These are phyloP conservation scores for Enteromius viviparus DNA, from an alignment of 2,797 vertebrate species.

Conservation along the genomic window DNA sequence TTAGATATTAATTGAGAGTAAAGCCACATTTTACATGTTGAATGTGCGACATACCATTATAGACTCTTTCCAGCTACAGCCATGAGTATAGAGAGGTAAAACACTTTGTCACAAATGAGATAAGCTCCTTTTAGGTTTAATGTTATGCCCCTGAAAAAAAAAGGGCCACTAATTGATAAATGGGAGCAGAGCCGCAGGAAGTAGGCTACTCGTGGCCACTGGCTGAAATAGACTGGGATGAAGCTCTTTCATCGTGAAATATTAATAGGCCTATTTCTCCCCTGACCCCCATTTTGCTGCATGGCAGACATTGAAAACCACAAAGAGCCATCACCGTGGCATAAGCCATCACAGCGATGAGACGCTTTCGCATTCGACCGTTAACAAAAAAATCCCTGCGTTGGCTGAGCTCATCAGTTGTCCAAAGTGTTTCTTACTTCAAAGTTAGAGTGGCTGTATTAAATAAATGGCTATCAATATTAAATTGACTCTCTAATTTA, in stretches of 20 bases:
- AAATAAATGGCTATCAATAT: conserved; percentile 36
- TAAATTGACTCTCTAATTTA: conserved; percentile 15
- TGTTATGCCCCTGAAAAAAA: conserved; percentile 57
- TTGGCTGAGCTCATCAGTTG: conserved; percentile 33
- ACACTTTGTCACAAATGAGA: conserved; percentile 65
- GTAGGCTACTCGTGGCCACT: conserved; percentile 71
- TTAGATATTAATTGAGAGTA: conserved; percentile 16
- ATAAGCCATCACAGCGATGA: conserved; percentile 35
- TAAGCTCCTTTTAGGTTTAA: conserved; percentile 73
- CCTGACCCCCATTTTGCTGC: conserved; percentile 61
- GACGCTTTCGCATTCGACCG: conserved; percentile 8
- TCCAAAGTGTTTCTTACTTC: conserved; percentile 7
- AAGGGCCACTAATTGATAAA: conserved; percentile 74
- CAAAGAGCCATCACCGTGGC: conserved; percentile 55
- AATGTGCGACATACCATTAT: conserved; percentile 13
- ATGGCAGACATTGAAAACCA: conserved; percentile 54
- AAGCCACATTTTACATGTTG: neutral
- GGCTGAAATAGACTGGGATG: conserved; percentile 70
- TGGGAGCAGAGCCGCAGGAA: conserved; percentile 68
- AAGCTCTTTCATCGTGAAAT: conserved; percentile 72
- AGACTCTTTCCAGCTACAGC: conserved; percentile 6
- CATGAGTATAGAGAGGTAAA: neutral
- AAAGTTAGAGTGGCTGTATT: conserved; percentile 36
- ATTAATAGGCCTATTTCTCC: conserved; percentile 71
- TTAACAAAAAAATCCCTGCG: neutral